Evolutionary conservation across 23 tunicate genomes (phyloP).

Genomic region (Trididemnum clinides): DNA sequence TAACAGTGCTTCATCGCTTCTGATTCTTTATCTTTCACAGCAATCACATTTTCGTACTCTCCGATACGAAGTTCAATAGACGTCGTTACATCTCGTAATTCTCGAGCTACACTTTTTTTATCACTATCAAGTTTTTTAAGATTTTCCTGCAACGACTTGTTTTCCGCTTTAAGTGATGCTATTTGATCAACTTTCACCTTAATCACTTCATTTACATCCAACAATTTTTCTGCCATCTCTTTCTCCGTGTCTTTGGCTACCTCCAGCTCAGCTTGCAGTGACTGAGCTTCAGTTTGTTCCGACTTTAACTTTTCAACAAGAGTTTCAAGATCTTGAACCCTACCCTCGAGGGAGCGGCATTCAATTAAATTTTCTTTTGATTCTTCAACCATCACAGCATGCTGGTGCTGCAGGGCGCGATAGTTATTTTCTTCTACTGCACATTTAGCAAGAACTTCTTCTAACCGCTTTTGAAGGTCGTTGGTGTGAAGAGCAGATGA

Average conservation of each 20-base stretch:
- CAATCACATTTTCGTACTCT: background rate
- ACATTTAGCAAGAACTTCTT: background rate
- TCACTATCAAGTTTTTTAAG: background rate
- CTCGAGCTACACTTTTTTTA: background rate
- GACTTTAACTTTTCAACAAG: slow-evolving; percentile 25
- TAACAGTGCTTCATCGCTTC: too few relatives aligned
- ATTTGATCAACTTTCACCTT: background rate
- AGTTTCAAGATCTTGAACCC: slow-evolving; percentile 47
- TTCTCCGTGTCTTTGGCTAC: background rate
- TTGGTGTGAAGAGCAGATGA: background rate
- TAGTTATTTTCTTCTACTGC: background rate
- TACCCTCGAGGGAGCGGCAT: slow-evolving; percentile 39
- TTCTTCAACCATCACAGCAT: slow-evolving; percentile 5
- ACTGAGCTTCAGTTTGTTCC: background rate
- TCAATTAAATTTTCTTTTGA: slow-evolving; percentile 27
- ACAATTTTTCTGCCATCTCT: background rate
- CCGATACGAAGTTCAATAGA: background rate
- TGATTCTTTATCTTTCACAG: background rate
- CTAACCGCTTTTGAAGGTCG: background rate
- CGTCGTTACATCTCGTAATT: background rate
- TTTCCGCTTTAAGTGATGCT: background rate
- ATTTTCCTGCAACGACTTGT: background rate
- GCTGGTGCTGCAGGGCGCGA: slow-evolving; percentile 12
- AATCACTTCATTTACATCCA: background rate
- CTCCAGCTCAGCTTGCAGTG: background rate